A percentile compares a stretch with the other conserved stretches of the same genome.
Evolutionary conservation across 2,797 vertebrate genomes (phyloP).

Genomic region (Buceros bicornis): DNA sequence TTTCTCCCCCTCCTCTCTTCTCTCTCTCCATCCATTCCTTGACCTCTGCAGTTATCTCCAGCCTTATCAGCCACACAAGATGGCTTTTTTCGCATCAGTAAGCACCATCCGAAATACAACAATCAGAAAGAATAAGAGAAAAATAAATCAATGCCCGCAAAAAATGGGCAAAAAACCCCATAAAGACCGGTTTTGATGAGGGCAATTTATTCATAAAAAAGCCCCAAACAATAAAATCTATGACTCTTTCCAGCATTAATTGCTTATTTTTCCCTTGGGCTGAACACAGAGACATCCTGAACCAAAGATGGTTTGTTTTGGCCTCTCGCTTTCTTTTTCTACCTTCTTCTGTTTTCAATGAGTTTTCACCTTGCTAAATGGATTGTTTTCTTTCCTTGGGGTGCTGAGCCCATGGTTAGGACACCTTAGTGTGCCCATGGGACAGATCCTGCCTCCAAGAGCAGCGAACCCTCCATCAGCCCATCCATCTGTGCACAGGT

Average conservation of each 20-base stretch:
- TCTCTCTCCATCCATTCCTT: conserved; percentile 23
- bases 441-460: not conserved
- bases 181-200: conserved; percentile 44
- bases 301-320: not conserved
- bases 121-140: conserved; percentile 74
- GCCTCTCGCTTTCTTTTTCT: not conserved
- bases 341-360: not conserved
- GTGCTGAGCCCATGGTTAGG: not conserved
- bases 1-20: not conserved
- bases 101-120: conserved; percentile 77
- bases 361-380: not conserved
- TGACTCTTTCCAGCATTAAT: conserved; percentile 42
- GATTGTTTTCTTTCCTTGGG: not conserved
- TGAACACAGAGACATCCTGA: not conserved
- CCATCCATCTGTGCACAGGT: fast-evolving
- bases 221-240: conserved; percentile 11
- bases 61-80: conserved; percentile 75
- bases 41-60: conserved; percentile 78
- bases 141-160: conserved; percentile 77
- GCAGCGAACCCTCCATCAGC: not conserved
- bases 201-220: conserved; percentile 64
- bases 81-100: conserved; percentile 80
- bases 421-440: not conserved
- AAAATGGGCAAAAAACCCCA: not conserved
- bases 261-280: not conserved